A percentile compares a stretch with the other conserved stretches of the same genome.
phyloP scores from a whole-genome alignment of 2,797 vertebrate species.

The Acanthiza pusilla region DNA sequence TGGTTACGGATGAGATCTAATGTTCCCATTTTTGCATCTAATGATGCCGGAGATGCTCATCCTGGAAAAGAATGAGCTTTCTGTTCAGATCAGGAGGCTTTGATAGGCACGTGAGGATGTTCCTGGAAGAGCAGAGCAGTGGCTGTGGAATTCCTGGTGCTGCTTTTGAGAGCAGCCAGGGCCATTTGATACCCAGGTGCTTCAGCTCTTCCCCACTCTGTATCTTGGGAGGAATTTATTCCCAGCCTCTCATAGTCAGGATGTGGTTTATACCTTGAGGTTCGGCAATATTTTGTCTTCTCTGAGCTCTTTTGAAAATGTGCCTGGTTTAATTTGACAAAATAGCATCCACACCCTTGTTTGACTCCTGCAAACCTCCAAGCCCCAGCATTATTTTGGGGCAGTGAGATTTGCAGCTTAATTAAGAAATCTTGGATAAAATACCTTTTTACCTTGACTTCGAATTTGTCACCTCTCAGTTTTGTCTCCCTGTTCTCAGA shows the following conservation, averaged over 20 bases:
- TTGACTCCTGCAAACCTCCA: not conserved
- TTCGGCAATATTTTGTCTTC: not conserved
- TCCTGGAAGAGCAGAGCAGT: not conserved
- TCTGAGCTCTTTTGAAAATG: not conserved
- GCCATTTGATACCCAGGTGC: not conserved
- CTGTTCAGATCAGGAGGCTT: not conserved
- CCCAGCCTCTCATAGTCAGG: not conserved
- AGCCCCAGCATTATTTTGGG: not conserved
- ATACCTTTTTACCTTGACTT: not conserved
- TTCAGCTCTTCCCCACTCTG: not conserved
- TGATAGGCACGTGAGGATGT: not conserved
- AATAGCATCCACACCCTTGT: not conserved
- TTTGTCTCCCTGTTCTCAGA: not conserved
- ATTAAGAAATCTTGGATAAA: not conserved
- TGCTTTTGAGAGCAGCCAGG: not conserved
- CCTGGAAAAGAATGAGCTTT: not conserved
- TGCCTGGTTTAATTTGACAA: not conserved
- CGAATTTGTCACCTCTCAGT: not conserved
- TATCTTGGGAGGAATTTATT: not conserved
- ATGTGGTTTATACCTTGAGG: not conserved
- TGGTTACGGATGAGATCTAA: conserved; percentile 1
- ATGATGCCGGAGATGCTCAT: not conserved
- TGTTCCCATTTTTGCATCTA: not conserved
- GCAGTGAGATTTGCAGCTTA: not conserved
- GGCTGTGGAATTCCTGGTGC: not conserved